phyloP scores from a whole-genome alignment of 2,113 vertebrate genomes.

The Planiliza haematocheilus region DNA sequence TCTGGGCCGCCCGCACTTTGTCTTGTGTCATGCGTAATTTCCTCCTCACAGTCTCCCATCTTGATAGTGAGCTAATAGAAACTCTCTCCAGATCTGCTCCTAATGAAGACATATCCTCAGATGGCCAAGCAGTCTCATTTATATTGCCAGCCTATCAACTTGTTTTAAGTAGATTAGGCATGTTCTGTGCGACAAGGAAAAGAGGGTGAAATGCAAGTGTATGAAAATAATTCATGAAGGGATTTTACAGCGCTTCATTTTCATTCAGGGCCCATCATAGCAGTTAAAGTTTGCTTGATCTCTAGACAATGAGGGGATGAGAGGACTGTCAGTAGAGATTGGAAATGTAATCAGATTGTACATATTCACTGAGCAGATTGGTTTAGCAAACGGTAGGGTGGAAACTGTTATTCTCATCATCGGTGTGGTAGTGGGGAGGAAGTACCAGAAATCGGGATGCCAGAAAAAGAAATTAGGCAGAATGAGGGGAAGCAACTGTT shows the following conservation, averaged over 20 bases:
- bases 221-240: slow-evolving; percentile 56
- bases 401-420: slow-evolving; percentile 1
- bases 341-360: slow-evolving; percentile 41
- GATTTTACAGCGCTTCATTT: slow-evolving; percentile 50
- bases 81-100: slow-evolving; percentile 69
- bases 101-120: slow-evolving; percentile 82
- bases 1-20: slow-evolving; percentile 59
- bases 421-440: too few species aligned
- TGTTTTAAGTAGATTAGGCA: slow-evolving; percentile 77
- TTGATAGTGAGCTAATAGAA: slow-evolving; percentile 82
- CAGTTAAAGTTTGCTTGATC: slow-evolving; percentile 31
- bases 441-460: too few species aligned
- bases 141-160: slow-evolving; percentile 72
- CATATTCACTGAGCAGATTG: slow-evolving; percentile 13
- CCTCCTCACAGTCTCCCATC: slow-evolving; percentile 72
- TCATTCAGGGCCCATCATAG: slow-evolving; percentile 41
- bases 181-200: slow-evolving; percentile 38
- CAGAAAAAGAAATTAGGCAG: too few species aligned
- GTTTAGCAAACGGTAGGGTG: background rate
- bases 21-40: slow-evolving; percentile 79
- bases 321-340: slow-evolving; percentile 34
- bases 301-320: slow-evolving; percentile 42
- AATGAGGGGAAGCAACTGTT: too few species aligned
- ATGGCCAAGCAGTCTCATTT: slow-evolving; percentile 72
- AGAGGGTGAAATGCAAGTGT: background rate